Base-by-base conservation (phyloP, 2,888 invertebrate species). In the Xylota sylvarum region DNA sequence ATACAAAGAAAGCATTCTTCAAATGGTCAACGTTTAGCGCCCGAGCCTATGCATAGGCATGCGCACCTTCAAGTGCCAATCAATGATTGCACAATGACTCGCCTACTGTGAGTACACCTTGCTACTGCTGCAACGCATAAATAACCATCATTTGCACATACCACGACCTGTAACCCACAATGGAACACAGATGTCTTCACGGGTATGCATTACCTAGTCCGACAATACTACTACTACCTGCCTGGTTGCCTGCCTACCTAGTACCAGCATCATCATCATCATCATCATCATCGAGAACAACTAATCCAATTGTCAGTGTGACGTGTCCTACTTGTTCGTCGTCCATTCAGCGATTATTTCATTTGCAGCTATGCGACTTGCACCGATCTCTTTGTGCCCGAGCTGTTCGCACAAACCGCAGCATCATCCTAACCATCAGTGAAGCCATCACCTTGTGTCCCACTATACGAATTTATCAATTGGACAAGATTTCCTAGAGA, bases 131-230 rank as follows among this genome's bases (percentile, higher is more conserved):
- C 82, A 67, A 86, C 86, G 86, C 82, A 86, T 86, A 86, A 86
- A 86, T 86, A 86, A 86, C 82, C 86, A 82, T 86, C 82, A 86
- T 86, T 86, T 86, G 86, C 86, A 82, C 86, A 86, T 86, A 86
- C 86, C 82, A 50, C 86, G 82, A 86, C 86, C 86, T 86, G 86
- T 86, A 86, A 82, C 86, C 82, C 50, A 82, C 82, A 82, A 86
- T 77, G 73, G 67, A 19, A 27, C 62, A 32, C 56, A 56, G 56
- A 56, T 46, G 40, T 74, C 19, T 74, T 40, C 27, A 43, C 69
- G 30, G 56, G 64, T n/a, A 69, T 48, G 30, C 62, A 69, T 60
- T 52, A 19, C 27, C 17, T 32, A 64, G 14, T 19, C 12, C 32
- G 19, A 17, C 32, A n/a, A 56, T 14, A 52, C 23, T 43, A 32